Evolutionary conservation across 1,140 invertebrate genomes (phyloP).

Genomic region (Monomorium pharaonis): DNA sequence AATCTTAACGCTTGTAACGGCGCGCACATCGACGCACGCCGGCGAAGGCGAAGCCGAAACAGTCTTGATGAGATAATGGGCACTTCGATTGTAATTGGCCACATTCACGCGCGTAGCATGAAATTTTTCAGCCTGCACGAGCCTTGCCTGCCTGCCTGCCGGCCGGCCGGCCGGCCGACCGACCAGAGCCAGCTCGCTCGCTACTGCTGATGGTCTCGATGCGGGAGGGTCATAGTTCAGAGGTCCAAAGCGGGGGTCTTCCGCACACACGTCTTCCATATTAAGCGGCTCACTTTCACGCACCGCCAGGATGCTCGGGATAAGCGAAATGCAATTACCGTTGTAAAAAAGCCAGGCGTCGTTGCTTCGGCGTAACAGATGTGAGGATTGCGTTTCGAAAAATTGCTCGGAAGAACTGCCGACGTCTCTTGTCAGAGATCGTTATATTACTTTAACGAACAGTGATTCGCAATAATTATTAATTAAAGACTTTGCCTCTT

Average conservation of each 20-base stretch:
- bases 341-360: constrained; percentile 59
- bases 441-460: neutral
- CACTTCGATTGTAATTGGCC: constrained; percentile 68
- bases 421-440: neutral
- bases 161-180: constrained; percentile 20
- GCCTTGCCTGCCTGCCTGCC: constrained; percentile 53
- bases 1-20: constrained; percentile 56
- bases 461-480: neutral
- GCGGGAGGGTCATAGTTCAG: constrained; percentile 76
- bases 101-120: constrained; percentile 63
- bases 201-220: constrained; percentile 74
- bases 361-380: constrained; percentile 5
- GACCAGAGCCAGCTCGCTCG: too few species aligned
- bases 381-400: constrained; percentile 31
- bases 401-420: neutral
- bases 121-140: constrained; percentile 71
- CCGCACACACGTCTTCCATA: constrained; percentile 75
- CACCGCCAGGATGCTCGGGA: constrained; percentile 49
- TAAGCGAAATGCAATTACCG: constrained; percentile 58
- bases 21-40: constrained; percentile 25
- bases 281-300: constrained; percentile 79
- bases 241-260: constrained; percentile 77
- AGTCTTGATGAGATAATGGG: constrained; percentile 51
- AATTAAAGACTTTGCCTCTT: neutral
- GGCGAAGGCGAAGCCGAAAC: constrained; percentile 47